phyloP scores from a whole-genome alignment of 2,113 vertebrate species.

The Microcebus ravelobensis region DNA sequence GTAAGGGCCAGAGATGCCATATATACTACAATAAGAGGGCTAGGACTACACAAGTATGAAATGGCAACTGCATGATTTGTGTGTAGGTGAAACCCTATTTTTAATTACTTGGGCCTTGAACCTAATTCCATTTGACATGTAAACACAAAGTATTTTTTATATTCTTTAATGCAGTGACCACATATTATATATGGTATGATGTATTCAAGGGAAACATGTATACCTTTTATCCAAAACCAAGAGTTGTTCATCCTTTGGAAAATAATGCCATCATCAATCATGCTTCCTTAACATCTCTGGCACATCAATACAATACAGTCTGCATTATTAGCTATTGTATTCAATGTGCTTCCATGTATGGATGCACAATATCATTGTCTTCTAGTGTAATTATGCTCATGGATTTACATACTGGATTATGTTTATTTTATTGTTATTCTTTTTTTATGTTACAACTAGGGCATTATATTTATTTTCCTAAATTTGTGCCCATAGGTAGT shows the following conservation, averaged over 20 bases:
- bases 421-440: neutral
- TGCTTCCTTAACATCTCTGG: neutral
- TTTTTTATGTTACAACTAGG: neutral
- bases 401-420: neutral
- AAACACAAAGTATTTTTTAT: neutral
- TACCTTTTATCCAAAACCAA: neutral
- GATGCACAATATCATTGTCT: neutral
- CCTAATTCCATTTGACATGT: neutral
- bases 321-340: neutral
- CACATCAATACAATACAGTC: neutral
- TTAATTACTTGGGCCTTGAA: neutral
- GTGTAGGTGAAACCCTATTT: neutral
- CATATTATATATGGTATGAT: neutral
- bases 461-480: neutral
- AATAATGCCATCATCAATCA: neutral
- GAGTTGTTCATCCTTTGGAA: neutral
- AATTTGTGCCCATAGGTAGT: neutral
- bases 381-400: neutral
- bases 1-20: neutral
- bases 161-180: neutral
- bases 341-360: neutral
- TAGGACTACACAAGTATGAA: neutral
- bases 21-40: neutral
- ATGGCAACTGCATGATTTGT: neutral
- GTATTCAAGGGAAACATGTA: neutral